These are phyloP conservation scores for Ornithorhynchus anatinus DNA, from an alignment of 2,113 vertebrate genomes.

Conservation along the genomic window DNA sequence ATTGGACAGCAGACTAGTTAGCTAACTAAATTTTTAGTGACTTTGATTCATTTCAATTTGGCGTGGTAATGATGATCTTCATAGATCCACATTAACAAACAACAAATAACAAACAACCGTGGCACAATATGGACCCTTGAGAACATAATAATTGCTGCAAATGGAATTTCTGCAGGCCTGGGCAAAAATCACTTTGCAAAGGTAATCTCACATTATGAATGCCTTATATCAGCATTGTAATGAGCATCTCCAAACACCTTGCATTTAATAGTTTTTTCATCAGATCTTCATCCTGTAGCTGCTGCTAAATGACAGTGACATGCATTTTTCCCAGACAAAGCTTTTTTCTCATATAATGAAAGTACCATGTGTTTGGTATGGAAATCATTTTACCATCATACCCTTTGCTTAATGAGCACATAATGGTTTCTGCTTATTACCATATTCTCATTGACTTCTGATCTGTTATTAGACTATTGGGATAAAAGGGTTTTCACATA, in stretches of 20 bases:
- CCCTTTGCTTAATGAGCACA: background rate
- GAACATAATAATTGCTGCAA: background rate
- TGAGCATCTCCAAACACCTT: background rate
- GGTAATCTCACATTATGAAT: background rate
- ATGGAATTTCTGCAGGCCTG: background rate
- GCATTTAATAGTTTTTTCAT: conserved; percentile 1
- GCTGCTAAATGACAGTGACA: background rate
- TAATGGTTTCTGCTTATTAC: background rate
- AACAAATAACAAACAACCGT: background rate
- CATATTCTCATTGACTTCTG: background rate
- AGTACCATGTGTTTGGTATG: rapidly evolving
- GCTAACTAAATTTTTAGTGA: background rate
- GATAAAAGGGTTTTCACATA: background rate
- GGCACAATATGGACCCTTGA: background rate
- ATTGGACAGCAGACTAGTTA: no score
- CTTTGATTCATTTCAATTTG: background rate
- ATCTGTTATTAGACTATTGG: background rate
- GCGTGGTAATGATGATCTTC: background rate
- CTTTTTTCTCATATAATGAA: background rate
- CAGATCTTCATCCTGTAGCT: background rate
- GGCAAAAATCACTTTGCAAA: background rate
- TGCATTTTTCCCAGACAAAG: background rate
- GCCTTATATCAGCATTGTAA: background rate
- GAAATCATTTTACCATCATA: background rate
- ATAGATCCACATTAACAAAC: background rate